Evolutionary conservation across 2,797 vertebrate species (phyloP).

Genomic region (Emys orbicularis): DNA sequence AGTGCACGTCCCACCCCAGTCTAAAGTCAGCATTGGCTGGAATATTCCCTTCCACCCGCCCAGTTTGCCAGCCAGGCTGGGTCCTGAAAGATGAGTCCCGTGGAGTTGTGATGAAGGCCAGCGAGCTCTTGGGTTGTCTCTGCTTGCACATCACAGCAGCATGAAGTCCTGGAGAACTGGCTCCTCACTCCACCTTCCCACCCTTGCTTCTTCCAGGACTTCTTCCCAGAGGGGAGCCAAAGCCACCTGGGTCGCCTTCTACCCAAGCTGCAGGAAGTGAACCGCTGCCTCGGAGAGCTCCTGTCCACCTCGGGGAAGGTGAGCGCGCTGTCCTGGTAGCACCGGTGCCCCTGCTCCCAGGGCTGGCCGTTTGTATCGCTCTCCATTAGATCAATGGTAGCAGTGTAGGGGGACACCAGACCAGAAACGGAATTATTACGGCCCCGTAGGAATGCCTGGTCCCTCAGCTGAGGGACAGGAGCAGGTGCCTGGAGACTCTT

Average conservation of each 20-base stretch:
- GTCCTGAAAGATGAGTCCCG: neutral
- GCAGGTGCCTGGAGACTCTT: neutral
- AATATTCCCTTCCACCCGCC: neutral
- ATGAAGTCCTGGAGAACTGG: no score
- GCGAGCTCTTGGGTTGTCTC: neutral
- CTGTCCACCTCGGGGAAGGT: constrained; percentile 88
- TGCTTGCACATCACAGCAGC: neutral
- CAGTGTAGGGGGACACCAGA: neutral
- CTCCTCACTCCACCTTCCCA: neutral
- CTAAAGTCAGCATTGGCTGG: no score
- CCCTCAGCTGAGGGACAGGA: neutral
- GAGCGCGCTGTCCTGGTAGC: constrained; percentile 42
- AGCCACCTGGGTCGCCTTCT: constrained; percentile 85
- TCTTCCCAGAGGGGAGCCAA: constrained; percentile 82
- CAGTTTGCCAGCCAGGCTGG: neutral
- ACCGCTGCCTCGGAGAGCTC: constrained; percentile 90
- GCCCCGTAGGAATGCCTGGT: neutral
- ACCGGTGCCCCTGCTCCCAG: neutral
- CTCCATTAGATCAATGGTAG: neutral
- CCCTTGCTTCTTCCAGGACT: constrained; percentile 80
- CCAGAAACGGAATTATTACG: neutral
- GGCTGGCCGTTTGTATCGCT: neutral
- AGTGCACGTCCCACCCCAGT: neutral
- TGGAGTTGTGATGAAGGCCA: neutral
- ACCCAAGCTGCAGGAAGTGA: constrained; percentile 94